Base-by-base conservation (phyloP, 2,888 invertebrate genomes). In the Campoplex capitator region DNA sequence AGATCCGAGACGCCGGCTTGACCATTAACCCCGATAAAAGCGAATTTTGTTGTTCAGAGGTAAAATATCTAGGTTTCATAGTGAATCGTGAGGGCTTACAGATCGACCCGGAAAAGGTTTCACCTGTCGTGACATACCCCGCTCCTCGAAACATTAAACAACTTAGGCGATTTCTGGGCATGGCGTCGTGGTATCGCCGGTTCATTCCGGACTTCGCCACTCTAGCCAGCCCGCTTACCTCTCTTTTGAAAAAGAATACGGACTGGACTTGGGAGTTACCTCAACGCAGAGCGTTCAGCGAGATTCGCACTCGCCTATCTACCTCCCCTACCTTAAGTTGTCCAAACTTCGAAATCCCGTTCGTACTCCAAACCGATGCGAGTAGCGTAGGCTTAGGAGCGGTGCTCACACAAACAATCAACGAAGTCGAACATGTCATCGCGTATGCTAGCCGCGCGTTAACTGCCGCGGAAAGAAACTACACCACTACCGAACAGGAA, bases 1-100 rank as follows among this genome's bases (percentile, higher is more conserved):
- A 85, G 91, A 88, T 91, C 23, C 91, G 8, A 88, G 92, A 79
- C 51, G 91, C 88, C 45, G 45, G 45, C 11, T 9, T 45, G 0
- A 45, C 45, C 2, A 45, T 45, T 11, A 45, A 45, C 11, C 48
- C 71, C 7, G 71, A 71, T 4, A 71, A 79, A 23, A 79, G 79
- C 45, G 79, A 79, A 11, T 79, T 70, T 3, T 70, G 79, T n/a
- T 18, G 70, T 1, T 35, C 79, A 6, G 71, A 71, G 13, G 71
- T 71, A 0, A 3, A 28, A 6, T 71, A 81, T n/a, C 76, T 84
- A 0, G 84, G 84, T 0, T 84, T 80, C 23, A 18, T 80, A 1
- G 76, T 84, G 0, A 76, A 80, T 9, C 70, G 42, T 1, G 51
- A 77, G 0, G 81, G 73, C 0, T 2, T 85, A 0, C 73, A 77